Conservation (phyloP, 2,888 invertebrate genomes). For the Globia sparganii region DNA sequence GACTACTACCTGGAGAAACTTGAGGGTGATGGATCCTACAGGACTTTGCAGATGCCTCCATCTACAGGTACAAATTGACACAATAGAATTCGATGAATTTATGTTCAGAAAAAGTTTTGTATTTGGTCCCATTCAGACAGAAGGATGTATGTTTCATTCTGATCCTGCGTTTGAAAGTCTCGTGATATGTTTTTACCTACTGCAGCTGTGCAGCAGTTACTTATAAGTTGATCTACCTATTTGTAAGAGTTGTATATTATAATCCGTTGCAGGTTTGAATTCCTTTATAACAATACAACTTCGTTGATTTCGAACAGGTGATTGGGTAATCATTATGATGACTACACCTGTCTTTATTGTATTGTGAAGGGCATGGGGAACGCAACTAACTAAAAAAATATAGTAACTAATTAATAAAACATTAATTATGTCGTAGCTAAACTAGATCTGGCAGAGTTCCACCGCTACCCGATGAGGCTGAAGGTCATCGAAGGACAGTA, state of each 20-base stretch:
- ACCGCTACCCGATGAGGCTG: slow-evolving; percentile 83
- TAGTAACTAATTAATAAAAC: neutral
- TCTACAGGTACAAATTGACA: slow-evolving; percentile 69
- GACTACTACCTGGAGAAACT: slow-evolving; percentile 81
- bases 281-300: slow-evolving; percentile 36
- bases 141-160: neutral
- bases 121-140: neutral
- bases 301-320: slow-evolving; percentile 53
- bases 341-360: slow-evolving; percentile 35
- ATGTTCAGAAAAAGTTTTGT: neutral
- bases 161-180: neutral
- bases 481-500: slow-evolving; percentile 80
- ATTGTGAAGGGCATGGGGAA: slow-evolving; percentile 1
- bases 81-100: neutral
- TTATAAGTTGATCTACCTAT: neutral
- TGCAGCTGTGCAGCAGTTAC: neutral
- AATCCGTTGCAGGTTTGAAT: slow-evolving; percentile 18
- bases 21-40: slow-evolving; percentile 81
- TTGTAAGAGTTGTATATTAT: neutral
- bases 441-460: slow-evolving; percentile 77
- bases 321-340: slow-evolving; percentile 41
- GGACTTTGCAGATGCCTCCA: slow-evolving; percentile 80
- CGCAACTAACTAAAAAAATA: neutral
- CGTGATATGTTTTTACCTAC: neutral
- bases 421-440: slow-evolving; percentile 71